Base-by-base conservation (phyloP, 2,113 vertebrate genomes). In the Cichladusa arquata region DNA sequence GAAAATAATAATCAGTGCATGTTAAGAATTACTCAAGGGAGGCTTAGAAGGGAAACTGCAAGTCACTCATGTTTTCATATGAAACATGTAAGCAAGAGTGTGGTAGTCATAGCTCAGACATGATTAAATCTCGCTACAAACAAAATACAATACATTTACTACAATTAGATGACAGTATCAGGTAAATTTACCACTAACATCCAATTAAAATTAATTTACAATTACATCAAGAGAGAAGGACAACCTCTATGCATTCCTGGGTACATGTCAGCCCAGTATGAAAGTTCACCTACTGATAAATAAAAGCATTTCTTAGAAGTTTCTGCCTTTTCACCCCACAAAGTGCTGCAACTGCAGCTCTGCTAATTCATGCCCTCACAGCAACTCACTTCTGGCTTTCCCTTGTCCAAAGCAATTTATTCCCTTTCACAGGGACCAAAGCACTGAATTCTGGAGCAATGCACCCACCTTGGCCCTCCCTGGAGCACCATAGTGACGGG, bases 401-500 rank as follows among this genome's bases (percentile, higher is more conserved):
- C 7, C n/a, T 42, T 5, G 2, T 1, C 0, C 31, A 76, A 53
- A 72, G 15, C 31, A 12, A 33, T n/a, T 33, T 5, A 11, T 5
- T 29, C 22, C 18, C 50, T 78, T 36, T 33, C 22, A 29, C 14
- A 74, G 66, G 76, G 50, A 12, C 9, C 2, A 2, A 34, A 44
- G 3, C 22, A 16, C 5, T 11, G 23, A 5, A 24, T 36, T 73
- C 31, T 18, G 36, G 26, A 83, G 53, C 20, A 61, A 25, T 20
- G 42, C 48, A 93, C 98, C 81, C 95, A 99, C 99, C 99, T 99
- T 48, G 99, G 99, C 42, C 99, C 99, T 36, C 99, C 99, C 94
- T 99, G 99, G 18, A 99, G 98, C 22, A 99, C 99, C 99, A 99
- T 99, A 3, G 99, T 99, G 53, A 99, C 99, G 0, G 99, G 99